Evolutionary conservation across 2,113 vertebrate genomes (phyloP).

Genomic region (Petaurus breviceps): DNA sequence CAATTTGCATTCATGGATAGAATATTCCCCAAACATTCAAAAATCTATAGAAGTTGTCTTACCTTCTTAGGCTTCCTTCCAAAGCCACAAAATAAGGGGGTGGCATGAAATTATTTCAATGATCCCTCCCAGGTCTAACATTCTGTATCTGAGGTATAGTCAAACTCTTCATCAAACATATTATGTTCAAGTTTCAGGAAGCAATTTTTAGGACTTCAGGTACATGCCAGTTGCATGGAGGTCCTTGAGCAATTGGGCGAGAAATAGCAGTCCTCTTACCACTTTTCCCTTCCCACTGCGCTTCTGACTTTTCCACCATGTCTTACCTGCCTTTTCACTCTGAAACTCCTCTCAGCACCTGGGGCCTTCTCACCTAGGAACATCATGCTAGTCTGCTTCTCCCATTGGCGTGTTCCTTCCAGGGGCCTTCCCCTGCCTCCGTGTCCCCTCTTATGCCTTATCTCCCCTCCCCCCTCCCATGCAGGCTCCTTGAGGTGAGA

Average conservation of each 20-base stretch:
- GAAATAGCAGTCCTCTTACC: neutral
- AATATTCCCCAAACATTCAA: neutral
- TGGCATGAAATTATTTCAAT: neutral
- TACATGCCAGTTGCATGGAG: neutral
- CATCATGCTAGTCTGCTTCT: neutral
- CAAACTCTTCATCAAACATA: neutral
- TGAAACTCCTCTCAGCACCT: neutral
- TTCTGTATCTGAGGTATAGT: neutral
- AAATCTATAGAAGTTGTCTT: neutral
- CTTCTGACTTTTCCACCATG: neutral
- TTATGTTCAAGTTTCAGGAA: neutral
- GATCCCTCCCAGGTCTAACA: neutral
- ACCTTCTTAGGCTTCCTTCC: neutral
- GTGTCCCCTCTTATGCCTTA: too few species aligned
- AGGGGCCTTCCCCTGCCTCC: neutral
- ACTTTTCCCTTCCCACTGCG: neutral
- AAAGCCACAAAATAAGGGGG: neutral
- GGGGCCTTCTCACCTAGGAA: neutral
- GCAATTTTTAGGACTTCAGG: neutral
- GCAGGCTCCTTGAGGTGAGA: neutral
- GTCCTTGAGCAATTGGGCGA: neutral
- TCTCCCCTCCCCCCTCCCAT: neutral
- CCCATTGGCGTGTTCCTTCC: neutral
- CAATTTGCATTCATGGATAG: neutral
- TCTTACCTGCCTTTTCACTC: neutral